Conservation (phyloP, 2,113 vertebrate species). For the Dunckerocampus dactyliophorus region DNA sequence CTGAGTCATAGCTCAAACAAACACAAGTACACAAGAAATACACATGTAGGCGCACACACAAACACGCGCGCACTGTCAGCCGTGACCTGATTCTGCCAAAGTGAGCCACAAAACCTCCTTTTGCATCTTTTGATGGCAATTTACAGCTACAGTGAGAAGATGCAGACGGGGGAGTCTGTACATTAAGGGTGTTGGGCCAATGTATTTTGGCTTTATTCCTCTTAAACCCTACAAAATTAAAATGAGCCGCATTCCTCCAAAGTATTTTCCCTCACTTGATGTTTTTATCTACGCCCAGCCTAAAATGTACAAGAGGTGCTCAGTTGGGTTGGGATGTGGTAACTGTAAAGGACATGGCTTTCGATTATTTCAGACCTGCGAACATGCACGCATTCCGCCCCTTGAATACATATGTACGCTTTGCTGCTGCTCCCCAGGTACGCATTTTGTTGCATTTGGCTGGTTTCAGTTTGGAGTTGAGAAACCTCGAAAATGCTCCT, state of each 20-base stretch:
- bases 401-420: no score
- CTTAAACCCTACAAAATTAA: not conserved
- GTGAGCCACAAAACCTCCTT: conserved; percentile 39
- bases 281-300: no score
- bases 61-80: conserved; percentile 14
- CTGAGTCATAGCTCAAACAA: conserved; percentile 67
- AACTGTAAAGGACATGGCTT: no score
- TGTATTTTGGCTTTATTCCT: not conserved
- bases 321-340: no score
- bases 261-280: not conserved
- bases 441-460: no score
- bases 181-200: not conserved
- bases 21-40: conserved; percentile 39
- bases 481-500: no score
- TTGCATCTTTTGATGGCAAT: conserved; percentile 34
- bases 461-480: no score
- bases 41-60: conserved; percentile 33
- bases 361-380: no score
- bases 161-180: not conserved
- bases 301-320: no score
- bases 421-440: no score
- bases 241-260: not conserved
- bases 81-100: conserved; percentile 51
- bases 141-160: conserved; percentile 22
- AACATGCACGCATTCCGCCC: no score